phyloP scores from a whole-genome alignment of 1,140 invertebrate genomes.

The Stenopsyche tienmushanensis region DNA sequence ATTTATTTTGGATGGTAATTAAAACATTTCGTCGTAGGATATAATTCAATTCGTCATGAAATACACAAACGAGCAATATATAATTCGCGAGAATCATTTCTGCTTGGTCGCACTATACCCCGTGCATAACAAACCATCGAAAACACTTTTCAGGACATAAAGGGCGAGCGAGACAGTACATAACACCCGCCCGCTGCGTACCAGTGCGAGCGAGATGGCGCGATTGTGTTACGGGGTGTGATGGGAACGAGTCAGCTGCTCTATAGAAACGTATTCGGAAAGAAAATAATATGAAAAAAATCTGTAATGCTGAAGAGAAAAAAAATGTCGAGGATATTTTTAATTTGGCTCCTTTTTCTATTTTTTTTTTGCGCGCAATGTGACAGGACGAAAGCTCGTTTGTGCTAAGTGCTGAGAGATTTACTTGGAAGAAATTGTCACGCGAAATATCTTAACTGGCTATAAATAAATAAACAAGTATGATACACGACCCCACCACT shows the following conservation, averaged over 20 bases:
- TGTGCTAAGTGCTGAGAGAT: slow-evolving; percentile 26
- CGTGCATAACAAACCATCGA: slow-evolving; percentile 41
- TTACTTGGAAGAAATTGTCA: slow-evolving; percentile 16
- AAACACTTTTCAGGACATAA: slow-evolving; percentile 42
- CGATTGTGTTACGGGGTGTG: slow-evolving; percentile 28
- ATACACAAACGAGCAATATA: background rate
- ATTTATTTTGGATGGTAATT: too few species aligned
- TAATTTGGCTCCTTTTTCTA: slow-evolving; percentile 35
- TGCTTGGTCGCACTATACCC: slow-evolving; percentile 19
- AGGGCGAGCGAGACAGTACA: slow-evolving; percentile 33
- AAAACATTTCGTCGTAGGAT: too few species aligned
- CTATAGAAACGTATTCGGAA: slow-evolving; percentile 27
- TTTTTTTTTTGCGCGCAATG: slow-evolving; percentile 24
- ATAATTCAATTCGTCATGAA: too few species aligned
- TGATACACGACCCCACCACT: background rate
- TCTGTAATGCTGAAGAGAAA: slow-evolving; percentile 14
- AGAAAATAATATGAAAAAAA: slow-evolving; percentile 16
- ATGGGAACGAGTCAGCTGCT: slow-evolving; percentile 42
- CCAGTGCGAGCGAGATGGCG: slow-evolving; percentile 19
- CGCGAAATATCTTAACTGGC: background rate
- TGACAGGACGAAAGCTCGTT: slow-evolving; percentile 27
- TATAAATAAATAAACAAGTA: slow-evolving; percentile 7
- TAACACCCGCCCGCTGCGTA: slow-evolving; percentile 8
- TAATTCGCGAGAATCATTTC: slow-evolving; percentile 6
- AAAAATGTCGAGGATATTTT: slow-evolving; percentile 36